Evolutionary conservation across 2,888 invertebrate genomes (phyloP), one percentile per base, ranked within the genome.

Genomic region (Pterobdella sp.): DNA sequence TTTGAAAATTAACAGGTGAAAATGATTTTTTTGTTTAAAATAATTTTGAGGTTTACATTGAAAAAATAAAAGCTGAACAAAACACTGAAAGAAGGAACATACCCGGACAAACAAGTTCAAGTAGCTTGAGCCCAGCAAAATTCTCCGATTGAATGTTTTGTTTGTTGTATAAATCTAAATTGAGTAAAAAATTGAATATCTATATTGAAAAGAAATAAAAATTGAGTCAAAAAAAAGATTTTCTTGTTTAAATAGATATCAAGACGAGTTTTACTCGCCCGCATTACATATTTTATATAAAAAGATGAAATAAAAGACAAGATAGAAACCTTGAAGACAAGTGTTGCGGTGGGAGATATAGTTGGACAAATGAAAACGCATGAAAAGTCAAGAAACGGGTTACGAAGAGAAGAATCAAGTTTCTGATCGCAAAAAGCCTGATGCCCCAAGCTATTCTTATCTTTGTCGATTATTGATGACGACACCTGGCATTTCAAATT

Each of bases 51-150:
- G n/a, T n/a, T n/a, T n/a, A n/a, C n/a, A n/a, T n/a, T n/a, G n/a
- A n/a, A n/a, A n/a, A n/a, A n/a, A n/a, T n/a, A n/a, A n/a, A n/a
- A n/a, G n/a, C n/a, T n/a, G n/a, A n/a, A n/a, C n/a, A n/a, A n/a
- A n/a, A n/a, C n/a, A n/a, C n/a, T n/a, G n/a, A n/a, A n/a, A 7
- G 10, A 42, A 42, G 22, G 22, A 42, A 42, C 7, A 7, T 56
- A 56, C 60, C 60, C 60, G 18, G 3, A 56, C 60, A 56, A 56
- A 56, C n/a, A 56, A 22, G n/a, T 56, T 56, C 60, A 56, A 22
- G 60, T 56, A 56, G 26, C 60, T 56, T 4, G n/a, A 56, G n/a
- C 60, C 60, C 14, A 56, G 60, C 60, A 56, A 26, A 22, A 56
- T 4, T 26, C 18, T 4, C n/a, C 26, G n/a, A 3, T 56, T 26